Conservation (phyloP, 2,888 invertebrate genomes). For the Drosophila stalkeri region DNA sequence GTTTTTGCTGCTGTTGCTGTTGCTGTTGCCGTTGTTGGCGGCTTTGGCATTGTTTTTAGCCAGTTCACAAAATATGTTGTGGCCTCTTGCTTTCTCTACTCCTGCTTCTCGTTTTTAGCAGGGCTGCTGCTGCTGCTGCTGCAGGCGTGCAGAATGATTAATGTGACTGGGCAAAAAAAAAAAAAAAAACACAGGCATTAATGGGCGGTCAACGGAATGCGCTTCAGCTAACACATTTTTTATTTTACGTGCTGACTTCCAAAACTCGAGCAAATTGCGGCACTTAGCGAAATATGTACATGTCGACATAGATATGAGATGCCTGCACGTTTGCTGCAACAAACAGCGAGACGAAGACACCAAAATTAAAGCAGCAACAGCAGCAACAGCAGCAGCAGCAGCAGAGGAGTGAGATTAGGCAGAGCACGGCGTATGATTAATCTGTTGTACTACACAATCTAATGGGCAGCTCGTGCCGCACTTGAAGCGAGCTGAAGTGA, state of each 20-base stretch:
- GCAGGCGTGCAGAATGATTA: slow-evolving; percentile 73
- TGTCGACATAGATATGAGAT: slow-evolving; percentile 31
- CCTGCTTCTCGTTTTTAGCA: background rate
- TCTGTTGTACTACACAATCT: slow-evolving; percentile 72
- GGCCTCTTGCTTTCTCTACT: background rate
- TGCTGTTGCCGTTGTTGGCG: slow-evolving; percentile 31
- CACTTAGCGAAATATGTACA: slow-evolving; percentile 43
- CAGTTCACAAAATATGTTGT: slow-evolving; percentile 50
- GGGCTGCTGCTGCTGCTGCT: slow-evolving; percentile 33
- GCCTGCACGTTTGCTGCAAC: slow-evolving; percentile 64
- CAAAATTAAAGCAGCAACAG: slow-evolving; percentile 57
- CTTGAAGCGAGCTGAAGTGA: slow-evolving; percentile 55
- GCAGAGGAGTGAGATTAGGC: background rate
- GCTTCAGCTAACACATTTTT: slow-evolving; percentile 50
- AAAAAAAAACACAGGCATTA: slow-evolving; percentile 48
- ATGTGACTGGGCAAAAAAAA: slow-evolving; percentile 51
- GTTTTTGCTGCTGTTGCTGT: slow-evolving; percentile 40
- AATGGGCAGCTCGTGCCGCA: slow-evolving; percentile 71
- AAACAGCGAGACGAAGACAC: slow-evolving; percentile 53
- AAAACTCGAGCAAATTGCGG: slow-evolving; percentile 54
- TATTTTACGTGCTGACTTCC: slow-evolving; percentile 49
- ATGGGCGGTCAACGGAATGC: slow-evolving; percentile 66
- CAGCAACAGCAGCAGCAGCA: slow-evolving; percentile 4
- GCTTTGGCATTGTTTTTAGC: slow-evolving; percentile 51
- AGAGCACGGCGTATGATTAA: slow-evolving; percentile 72